phyloP scores from a whole-genome alignment of 2,113 vertebrate genomes.

The Uropsilus gracilis region DNA sequence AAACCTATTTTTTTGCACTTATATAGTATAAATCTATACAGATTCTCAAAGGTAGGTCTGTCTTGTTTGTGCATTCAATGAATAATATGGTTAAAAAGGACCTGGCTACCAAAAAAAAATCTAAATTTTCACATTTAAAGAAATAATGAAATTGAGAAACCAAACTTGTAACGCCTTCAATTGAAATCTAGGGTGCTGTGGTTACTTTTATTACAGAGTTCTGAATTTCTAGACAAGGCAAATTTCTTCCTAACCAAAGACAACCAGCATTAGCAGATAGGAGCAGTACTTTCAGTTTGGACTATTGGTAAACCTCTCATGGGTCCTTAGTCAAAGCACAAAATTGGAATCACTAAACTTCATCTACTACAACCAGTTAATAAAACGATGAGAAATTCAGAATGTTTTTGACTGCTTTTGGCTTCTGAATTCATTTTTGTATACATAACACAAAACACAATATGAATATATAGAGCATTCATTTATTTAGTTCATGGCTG shows the following conservation, averaged over 20 bases:
- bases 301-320: background rate
- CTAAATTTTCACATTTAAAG: background rate
- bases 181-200: background rate
- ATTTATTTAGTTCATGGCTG: background rate
- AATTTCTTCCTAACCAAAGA: background rate
- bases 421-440: background rate
- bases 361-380: background rate
- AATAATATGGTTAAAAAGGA: background rate
- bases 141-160: background rate
- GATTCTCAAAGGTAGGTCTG: too few species aligned
- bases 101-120: background rate
- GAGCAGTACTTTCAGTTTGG: background rate
- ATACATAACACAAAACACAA: background rate
- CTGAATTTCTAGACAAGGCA: background rate
- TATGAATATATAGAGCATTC: background rate
- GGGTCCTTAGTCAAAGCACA: background rate
- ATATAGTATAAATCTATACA: background rate
- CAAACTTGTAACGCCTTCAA: background rate
- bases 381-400: background rate
- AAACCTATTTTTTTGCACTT: background rate
- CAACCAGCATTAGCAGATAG: background rate
- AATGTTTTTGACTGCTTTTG: background rate
- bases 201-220: background rate
- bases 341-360: background rate
- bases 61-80: background rate